These are phyloP conservation scores for Saccostrea cuccullata DNA, from an alignment of 1,140 invertebrate genomes.

Conservation along the genomic window DNA sequence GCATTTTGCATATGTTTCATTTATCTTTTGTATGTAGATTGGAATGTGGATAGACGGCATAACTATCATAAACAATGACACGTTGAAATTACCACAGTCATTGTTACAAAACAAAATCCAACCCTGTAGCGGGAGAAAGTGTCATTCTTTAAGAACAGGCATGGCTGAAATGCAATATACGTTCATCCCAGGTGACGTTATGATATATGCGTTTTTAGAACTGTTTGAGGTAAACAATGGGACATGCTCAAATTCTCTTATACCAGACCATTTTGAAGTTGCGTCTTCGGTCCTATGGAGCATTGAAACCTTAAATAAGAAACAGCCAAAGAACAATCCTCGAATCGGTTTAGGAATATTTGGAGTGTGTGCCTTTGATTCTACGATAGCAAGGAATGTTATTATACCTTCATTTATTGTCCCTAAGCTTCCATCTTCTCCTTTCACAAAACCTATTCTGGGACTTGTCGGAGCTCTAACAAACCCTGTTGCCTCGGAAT, in stretches of 20 bases:
- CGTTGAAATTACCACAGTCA: background rate
- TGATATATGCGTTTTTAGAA: slow-evolving; percentile 22
- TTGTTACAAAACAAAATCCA: background rate
- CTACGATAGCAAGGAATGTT: background rate
- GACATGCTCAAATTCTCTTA: background rate
- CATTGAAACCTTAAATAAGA: slow-evolving; percentile 10
- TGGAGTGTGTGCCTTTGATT: background rate
- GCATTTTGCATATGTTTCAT: background rate
- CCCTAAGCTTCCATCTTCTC: background rate
- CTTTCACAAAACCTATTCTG: background rate
- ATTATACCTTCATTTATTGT: background rate
- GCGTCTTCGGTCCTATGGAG: slow-evolving; percentile 6
- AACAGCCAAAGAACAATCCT: background rate
- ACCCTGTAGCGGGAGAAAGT: background rate
- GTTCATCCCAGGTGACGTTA: background rate
- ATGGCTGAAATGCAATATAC: background rate
- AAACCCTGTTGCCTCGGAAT: background rate
- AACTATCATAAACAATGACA: background rate
- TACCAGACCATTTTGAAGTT: background rate
- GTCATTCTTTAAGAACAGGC: background rate
- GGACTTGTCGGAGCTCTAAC: background rate
- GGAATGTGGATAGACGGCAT: background rate
- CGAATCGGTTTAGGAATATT: background rate
- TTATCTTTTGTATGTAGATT: background rate
- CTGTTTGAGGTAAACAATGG: background rate